phyloP scores from a whole-genome alignment of 2,113 vertebrate genomes.

The Dasyornis broadbenti region DNA sequence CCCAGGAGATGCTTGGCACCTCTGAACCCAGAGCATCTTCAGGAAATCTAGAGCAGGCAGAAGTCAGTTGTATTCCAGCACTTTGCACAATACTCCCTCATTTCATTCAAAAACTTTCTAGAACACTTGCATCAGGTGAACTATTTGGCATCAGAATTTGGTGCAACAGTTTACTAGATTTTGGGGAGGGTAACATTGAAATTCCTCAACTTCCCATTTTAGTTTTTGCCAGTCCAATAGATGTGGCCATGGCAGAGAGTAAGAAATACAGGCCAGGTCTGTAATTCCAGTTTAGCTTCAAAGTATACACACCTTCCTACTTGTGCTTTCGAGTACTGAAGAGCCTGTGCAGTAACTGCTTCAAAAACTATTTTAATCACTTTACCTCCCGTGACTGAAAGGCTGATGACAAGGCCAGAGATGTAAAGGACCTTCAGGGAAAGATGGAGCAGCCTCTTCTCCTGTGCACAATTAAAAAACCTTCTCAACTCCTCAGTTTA shows the following conservation, averaged over 20 bases:
- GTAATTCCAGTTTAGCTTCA: not conserved
- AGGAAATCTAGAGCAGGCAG: not conserved
- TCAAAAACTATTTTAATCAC: not conserved
- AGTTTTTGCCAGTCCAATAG: not conserved
- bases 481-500: not conserved
- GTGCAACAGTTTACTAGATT: not conserved
- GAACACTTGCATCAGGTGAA: not conserved
- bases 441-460: not conserved
- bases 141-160: not conserved
- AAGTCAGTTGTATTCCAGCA: not conserved
- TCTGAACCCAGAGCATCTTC: not conserved
- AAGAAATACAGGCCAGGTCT: not conserved
- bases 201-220: not conserved
- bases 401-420: not conserved
- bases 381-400: not conserved
- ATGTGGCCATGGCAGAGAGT: not conserved
- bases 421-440: not conserved
- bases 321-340: not conserved
- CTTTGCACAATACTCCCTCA: not conserved
- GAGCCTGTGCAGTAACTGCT: not conserved
- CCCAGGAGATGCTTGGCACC: not conserved
- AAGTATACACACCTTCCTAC: not conserved
- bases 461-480: not conserved
- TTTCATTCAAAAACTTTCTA: not conserved
- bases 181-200: not conserved